Conservation (phyloP, 2,888 invertebrate species). For the Malthinus flaveolus region DNA sequence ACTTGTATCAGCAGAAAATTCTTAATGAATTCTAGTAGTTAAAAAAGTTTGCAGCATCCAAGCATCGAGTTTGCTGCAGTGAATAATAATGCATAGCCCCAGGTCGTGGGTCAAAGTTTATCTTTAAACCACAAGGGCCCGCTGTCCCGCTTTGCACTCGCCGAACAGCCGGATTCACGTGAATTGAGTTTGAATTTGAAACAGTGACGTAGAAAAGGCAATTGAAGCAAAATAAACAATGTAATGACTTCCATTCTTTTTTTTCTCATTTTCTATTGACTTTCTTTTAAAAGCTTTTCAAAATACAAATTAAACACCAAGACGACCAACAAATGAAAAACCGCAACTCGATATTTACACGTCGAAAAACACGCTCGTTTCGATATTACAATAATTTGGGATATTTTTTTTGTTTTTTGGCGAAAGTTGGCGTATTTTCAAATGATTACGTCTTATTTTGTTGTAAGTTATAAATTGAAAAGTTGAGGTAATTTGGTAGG, state of each 20-base stretch:
- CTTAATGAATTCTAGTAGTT: slow-evolving; percentile 56
- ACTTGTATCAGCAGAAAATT: slow-evolving; percentile 55
- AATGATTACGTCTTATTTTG: no score
- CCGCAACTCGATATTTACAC: slow-evolving; percentile 12
- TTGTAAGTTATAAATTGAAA: slow-evolving; percentile 1
- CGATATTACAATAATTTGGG: no score
- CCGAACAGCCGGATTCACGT: slow-evolving; percentile 38
- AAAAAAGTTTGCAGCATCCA: slow-evolving; percentile 55
- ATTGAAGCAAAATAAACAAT: slow-evolving; percentile 34
- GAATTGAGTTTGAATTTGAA: slow-evolving; percentile 38
- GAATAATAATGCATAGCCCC: slow-evolving; percentile 53
- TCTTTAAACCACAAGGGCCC: slow-evolving; percentile 43
- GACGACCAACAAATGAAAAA: slow-evolving; percentile 15
- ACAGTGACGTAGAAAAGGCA: slow-evolving; percentile 29
- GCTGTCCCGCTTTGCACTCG: slow-evolving; percentile 36
- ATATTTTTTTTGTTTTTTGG: no score
- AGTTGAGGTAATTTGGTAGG: neutral
- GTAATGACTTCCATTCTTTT: slow-evolving; percentile 29
- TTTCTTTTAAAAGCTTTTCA: slow-evolving; percentile 29
- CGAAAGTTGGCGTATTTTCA: no score
- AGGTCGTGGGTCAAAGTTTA: slow-evolving; percentile 49
- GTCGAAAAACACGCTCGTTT: neutral
- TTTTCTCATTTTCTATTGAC: slow-evolving; percentile 33
- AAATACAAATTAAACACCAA: slow-evolving; percentile 22
- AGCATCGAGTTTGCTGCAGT: slow-evolving; percentile 52